Evolutionary conservation across 2,888 invertebrate species (phyloP).

Genomic region (Chymomyza caudatula): DNA sequence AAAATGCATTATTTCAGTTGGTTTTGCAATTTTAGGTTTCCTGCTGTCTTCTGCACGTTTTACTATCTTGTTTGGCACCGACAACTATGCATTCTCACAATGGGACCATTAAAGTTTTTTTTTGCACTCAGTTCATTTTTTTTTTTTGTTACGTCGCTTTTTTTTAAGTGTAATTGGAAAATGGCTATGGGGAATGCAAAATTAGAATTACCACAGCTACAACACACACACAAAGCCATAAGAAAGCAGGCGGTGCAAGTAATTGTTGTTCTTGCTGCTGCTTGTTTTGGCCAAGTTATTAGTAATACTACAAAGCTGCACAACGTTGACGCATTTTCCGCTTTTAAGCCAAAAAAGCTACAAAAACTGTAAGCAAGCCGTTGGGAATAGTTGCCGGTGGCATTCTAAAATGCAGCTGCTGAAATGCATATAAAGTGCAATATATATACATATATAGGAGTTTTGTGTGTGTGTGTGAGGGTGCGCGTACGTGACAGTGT

Average conservation of each 20-base stretch:
- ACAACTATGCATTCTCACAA: no score
- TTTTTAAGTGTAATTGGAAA: constrained; percentile 11
- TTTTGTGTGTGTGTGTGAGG: constrained; percentile 11
- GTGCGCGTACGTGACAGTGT: constrained; percentile 51
- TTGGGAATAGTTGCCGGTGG: constrained; percentile 20
- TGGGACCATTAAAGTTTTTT: no score
- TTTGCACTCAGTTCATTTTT: no score
- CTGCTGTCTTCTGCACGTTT: no score
- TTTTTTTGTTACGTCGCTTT: no score
- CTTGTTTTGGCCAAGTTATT: background rate
- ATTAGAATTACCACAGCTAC: constrained; percentile 45
- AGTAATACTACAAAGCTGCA: background rate
- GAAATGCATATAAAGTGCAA: constrained; percentile 47
- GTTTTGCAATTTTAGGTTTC: no score
- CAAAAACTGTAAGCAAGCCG: background rate
- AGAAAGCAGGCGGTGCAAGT: background rate
- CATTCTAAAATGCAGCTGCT: constrained; percentile 17
- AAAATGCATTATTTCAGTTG: no score
- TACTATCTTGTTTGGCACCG: no score
- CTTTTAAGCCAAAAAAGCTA: constrained; percentile 42
- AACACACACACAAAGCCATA: constrained; percentile 25
- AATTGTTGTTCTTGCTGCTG: no score
- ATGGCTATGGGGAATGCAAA: constrained; percentile 43
- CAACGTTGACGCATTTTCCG: constrained; percentile 43
- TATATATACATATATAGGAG: background rate